Percentiles rank a stretch among this genome's conserved stretches.
Evolutionary conservation across 2,113 vertebrate genomes (phyloP).

Genomic region (Elephantulus edwardii): DNA sequence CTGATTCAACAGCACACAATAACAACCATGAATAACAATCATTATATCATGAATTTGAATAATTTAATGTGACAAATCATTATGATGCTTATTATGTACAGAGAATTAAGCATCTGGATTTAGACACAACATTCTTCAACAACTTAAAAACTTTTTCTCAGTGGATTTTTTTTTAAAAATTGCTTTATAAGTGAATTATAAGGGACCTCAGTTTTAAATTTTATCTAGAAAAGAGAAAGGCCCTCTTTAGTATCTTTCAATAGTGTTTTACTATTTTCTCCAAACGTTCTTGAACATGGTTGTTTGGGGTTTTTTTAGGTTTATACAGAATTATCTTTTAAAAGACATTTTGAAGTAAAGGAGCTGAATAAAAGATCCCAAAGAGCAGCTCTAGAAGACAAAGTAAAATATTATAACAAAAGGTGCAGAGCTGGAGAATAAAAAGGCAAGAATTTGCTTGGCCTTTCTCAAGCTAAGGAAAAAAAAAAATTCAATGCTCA

Average conservation of each 20-base stretch:
- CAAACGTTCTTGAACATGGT: background rate
- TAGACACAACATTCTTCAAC: background rate
- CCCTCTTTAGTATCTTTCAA: background rate
- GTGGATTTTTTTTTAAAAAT: no score
- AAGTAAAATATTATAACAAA: no score
- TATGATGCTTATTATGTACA: background rate
- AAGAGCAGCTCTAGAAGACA: no score
- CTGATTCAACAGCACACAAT: no score
- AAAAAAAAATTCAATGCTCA: no score
- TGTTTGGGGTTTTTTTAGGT: background rate
- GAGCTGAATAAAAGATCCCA: no score
- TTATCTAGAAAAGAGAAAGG: background rate
- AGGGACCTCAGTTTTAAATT: background rate
- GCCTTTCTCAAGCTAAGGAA: no score
- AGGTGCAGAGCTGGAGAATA: no score
- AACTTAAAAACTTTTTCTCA: background rate
- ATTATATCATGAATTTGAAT: background rate
- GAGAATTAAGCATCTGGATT: background rate
- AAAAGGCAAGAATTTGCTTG: no score
- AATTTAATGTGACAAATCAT: background rate
- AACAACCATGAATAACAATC: no score
- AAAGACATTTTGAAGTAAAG: no score
- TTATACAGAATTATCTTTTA: background rate
- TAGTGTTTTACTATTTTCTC: background rate
- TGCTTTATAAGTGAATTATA: background rate